phyloP scores from a whole-genome alignment of 2,113 vertebrate genomes.

The Aphelocoma coerulescens region DNA sequence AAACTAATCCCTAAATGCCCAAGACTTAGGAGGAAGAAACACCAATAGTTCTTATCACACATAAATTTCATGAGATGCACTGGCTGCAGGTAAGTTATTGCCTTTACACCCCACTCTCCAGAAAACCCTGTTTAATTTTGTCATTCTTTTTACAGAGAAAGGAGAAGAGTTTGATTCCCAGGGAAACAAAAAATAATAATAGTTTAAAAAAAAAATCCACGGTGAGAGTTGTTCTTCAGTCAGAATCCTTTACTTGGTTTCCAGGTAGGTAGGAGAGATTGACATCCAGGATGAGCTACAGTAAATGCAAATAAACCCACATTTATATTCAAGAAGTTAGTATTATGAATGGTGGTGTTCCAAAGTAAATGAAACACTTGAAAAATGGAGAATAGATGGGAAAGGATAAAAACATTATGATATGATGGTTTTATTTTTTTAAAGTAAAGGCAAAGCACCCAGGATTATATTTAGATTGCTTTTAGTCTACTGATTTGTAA shows the following conservation, averaged over 20 bases:
- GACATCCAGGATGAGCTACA: not conserved
- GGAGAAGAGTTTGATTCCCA: not conserved
- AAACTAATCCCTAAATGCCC: not conserved
- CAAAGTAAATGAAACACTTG: not conserved
- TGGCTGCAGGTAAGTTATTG: not conserved
- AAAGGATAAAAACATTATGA: not conserved
- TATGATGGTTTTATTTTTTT: not conserved
- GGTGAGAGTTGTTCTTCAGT: not conserved
- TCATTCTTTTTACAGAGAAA: not conserved
- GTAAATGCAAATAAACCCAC: rapidly evolving
- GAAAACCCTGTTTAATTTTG: not conserved
- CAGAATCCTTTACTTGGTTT: not conserved
- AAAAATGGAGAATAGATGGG: not conserved
- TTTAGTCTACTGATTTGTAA: not conserved
- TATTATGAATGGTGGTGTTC: not conserved
- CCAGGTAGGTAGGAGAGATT: not conserved
- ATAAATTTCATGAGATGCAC: not conserved
- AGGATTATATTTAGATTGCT: not conserved
- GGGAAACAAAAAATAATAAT: not conserved
- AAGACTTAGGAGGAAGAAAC: not conserved
- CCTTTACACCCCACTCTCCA: rapidly evolving
- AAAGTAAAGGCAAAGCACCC: not conserved
- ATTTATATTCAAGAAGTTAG: not conserved
- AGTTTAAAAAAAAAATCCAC: not conserved
- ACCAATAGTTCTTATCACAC: not conserved